Base-by-base conservation (phyloP, 2,797 vertebrate species). In the Chromis chromis region DNA sequence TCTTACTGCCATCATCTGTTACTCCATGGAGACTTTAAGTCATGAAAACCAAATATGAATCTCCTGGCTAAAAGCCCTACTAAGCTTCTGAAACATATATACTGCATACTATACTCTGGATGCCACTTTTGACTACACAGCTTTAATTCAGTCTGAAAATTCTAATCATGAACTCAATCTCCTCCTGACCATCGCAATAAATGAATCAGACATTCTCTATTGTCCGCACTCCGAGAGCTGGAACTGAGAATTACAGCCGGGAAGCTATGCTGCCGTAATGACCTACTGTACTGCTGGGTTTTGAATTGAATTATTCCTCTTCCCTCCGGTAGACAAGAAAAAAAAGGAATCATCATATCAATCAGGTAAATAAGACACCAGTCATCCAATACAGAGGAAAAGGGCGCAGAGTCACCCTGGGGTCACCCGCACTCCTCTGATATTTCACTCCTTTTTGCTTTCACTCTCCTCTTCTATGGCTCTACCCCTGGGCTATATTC, bases 331-430 rank as follows among this genome's bases (percentile, higher is more conserved):
- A 44, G 62, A 75, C 66, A 72, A 52, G 44, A 66, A 76, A 61
- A 83, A 52, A 55, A 64, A 78, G 57, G 48, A 72, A 76, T 77
- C 74, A 79, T 84, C 70, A 74, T 77, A 82, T 88, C 68, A 78
- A 67, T 89, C 76, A 79, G 58, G 74, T 75, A 71, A 88, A 91
- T 76, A 86, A 78, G 80, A 88, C 78, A 76, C 70, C 63, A 25
- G 63, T 74, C 70, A 69, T 68, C 75, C 70, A 82, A 85, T 80
- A 65, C 76, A 74, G 48, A 75, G 36, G 59, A 55, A 76, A 71
- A 84, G 60, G 68, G 53, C 22, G 16, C 48, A 60, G 63, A 75
- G 81, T 88, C 83, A 88, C 63, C 59, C 65, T 31, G 44, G 74
- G 83, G 76, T 87, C 85, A 84, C 58, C 53, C 67, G 54, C n/a